These are phyloP conservation scores for Omphaloscelis lunosa DNA, from an alignment of 2,888 invertebrate genomes.

Conservation along the genomic window DNA sequence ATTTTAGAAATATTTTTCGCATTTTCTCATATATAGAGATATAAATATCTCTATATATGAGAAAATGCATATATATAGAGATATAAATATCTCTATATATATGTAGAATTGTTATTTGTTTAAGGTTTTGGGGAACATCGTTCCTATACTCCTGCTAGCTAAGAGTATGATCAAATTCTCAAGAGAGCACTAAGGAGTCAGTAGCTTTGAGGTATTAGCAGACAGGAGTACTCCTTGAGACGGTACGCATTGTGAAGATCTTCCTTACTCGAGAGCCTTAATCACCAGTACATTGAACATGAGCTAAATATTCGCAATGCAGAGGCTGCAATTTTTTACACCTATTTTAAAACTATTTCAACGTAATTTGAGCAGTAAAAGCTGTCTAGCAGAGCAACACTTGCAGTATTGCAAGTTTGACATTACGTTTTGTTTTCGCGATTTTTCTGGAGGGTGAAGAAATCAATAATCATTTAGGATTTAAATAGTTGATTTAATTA, in stretches of 20 bases:
- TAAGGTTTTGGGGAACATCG: background rate
- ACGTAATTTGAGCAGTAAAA: background rate
- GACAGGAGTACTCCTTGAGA: conserved; percentile 25
- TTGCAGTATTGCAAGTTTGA: no score
- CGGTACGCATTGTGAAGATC: conserved; percentile 17
- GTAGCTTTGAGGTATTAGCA: conserved; percentile 32
- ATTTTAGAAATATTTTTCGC: background rate
- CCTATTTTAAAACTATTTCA: background rate
- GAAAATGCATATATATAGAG: no score
- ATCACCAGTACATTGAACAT: background rate
- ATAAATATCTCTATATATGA: no score
- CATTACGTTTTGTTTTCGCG: no score
- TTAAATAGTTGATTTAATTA: no score
- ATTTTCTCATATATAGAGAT: background rate
- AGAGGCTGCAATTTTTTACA: background rate
- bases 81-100: no score
- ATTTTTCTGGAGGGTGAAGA: no score
- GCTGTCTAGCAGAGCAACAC: no score
- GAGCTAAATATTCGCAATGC: background rate
- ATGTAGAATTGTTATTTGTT: background rate
- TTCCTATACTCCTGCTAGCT: background rate
- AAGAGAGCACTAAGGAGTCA: background rate
- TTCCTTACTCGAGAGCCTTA: background rate
- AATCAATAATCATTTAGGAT: no score
- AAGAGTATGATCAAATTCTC: conserved; percentile 9